Percentiles rank a stretch among this genome's conserved stretches.
Evolutionary conservation across 2,888 invertebrate genomes (phyloP).

Genomic region (Lasioglossum figueresi): DNA sequence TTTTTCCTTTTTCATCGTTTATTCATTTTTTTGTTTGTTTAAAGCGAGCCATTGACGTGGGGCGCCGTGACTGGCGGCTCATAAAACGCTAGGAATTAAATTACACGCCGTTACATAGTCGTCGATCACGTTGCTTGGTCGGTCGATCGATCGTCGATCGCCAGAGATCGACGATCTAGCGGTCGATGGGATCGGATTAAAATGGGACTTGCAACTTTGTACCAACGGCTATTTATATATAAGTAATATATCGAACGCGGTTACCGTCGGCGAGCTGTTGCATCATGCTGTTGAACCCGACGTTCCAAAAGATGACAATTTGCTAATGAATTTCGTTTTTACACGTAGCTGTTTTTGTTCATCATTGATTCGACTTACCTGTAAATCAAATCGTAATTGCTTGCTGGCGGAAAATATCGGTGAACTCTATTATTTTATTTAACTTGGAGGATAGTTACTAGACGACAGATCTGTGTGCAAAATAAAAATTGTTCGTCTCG

Average conservation of each 20-base stretch:
- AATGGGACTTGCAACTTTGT: slow-evolving; percentile 66
- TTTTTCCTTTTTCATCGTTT: slow-evolving; percentile 16
- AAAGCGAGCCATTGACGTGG: slow-evolving; percentile 76
- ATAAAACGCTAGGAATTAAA: slow-evolving; percentile 63
- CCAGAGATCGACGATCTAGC: slow-evolving; percentile 58
- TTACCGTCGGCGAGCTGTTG: slow-evolving; percentile 42
- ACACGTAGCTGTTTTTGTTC: neutral
- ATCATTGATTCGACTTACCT: neutral
- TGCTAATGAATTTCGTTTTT: neutral
- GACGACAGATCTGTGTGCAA: neutral
- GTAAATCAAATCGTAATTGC: neutral
- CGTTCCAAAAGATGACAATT: neutral
- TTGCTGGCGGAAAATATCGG: neutral
- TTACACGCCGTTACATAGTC: slow-evolving; percentile 61
- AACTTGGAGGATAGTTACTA: neutral
- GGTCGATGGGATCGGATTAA: slow-evolving; percentile 69
- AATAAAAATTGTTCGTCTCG: neutral
- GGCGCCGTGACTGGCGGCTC: slow-evolving; percentile 69
- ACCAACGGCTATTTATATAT: slow-evolving; percentile 66
- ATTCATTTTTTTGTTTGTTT: slow-evolving; percentile 54
- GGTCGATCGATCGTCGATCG: slow-evolving; percentile 69
- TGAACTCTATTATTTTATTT: neutral
- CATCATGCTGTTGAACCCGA: neutral
- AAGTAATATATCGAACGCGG: slow-evolving; percentile 65
- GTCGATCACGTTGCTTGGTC: slow-evolving; percentile 61